These are phyloP conservation scores for Pristionchus arcanus DNA, from an alignment of 2,888 invertebrate genomes.

Conservation along the genomic window DNA sequence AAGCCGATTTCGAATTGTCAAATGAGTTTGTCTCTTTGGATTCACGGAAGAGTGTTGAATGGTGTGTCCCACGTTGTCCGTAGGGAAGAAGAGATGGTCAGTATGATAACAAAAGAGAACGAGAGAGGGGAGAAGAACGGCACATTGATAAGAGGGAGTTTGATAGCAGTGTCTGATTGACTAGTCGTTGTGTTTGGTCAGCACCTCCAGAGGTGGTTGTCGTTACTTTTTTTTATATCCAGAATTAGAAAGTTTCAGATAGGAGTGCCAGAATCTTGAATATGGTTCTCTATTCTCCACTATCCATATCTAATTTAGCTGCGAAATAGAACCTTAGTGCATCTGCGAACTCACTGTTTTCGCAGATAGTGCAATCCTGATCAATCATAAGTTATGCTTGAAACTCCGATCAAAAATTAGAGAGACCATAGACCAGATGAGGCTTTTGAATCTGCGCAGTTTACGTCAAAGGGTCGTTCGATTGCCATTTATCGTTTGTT, in stretches of 20 bases:
- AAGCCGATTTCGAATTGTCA: background rate
- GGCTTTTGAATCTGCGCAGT: background rate
- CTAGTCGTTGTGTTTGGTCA: background rate
- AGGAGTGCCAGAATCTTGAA: background rate
- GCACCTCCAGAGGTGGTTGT: background rate
- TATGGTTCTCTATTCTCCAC: background rate
- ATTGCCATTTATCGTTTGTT: background rate
- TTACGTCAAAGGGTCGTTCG: background rate
- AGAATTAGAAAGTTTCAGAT: background rate
- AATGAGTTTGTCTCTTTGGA: background rate
- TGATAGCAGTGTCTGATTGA: constrained; percentile 31
- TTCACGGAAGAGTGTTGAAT: constrained; percentile 3
- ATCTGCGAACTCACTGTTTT: background rate
- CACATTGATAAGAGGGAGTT: constrained; percentile 16
- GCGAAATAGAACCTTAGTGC: background rate
- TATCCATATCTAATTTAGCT: background rate
- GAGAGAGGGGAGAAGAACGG: constrained; percentile 40
- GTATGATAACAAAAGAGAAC: constrained; percentile 12
- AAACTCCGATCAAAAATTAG: too few species aligned
- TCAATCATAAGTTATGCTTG: background rate
- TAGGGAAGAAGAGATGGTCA: background rate
- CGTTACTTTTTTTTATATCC: background rate
- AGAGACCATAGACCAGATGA: background rate
- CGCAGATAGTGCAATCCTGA: background rate
- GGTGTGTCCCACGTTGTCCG: background rate